A percentile compares a stretch with the other conserved stretches of the same genome.
Evolutionary conservation across 2,888 invertebrate species (phyloP).

Genomic region (Rosalia funebris): DNA sequence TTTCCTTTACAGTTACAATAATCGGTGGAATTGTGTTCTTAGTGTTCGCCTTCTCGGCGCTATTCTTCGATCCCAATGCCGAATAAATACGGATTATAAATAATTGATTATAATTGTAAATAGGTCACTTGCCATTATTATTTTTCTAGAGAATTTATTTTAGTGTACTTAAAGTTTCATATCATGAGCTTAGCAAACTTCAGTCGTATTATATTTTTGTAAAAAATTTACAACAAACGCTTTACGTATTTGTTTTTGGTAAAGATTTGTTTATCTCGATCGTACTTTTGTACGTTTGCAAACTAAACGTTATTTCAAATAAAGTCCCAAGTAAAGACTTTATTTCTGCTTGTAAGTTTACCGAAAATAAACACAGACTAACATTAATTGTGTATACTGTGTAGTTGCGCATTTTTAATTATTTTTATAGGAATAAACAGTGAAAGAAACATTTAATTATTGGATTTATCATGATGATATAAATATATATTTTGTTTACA

Average conservation of each 20-base stretch:
- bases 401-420: too few relatives aligned
- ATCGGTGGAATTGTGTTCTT: constrained; percentile 96
- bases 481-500: too few relatives aligned
- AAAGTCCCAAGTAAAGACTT: too few relatives aligned
- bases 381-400: too few relatives aligned
- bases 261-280: too few relatives aligned
- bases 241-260: not conserved
- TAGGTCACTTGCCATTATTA: not conserved
- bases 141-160: not conserved
- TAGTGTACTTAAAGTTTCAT: not conserved
- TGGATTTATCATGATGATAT: too few relatives aligned
- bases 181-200: not conserved
- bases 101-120: not conserved
- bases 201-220: not conserved
- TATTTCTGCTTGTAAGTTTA: too few relatives aligned
- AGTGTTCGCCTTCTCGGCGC: constrained; percentile 90
- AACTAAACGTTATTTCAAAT: too few relatives aligned
- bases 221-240: not conserved
- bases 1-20: constrained; percentile 84
- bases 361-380: too few relatives aligned
- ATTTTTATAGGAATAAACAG: too few relatives aligned
- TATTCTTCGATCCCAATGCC: constrained; percentile 81
- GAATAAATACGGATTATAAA: constrained; percentile 16
- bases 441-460: too few relatives aligned
- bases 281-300: too few relatives aligned